Evolutionary conservation across 2,113 vertebrate genomes (phyloP).

Genomic region (Thamnaconus septentrionalis): DNA sequence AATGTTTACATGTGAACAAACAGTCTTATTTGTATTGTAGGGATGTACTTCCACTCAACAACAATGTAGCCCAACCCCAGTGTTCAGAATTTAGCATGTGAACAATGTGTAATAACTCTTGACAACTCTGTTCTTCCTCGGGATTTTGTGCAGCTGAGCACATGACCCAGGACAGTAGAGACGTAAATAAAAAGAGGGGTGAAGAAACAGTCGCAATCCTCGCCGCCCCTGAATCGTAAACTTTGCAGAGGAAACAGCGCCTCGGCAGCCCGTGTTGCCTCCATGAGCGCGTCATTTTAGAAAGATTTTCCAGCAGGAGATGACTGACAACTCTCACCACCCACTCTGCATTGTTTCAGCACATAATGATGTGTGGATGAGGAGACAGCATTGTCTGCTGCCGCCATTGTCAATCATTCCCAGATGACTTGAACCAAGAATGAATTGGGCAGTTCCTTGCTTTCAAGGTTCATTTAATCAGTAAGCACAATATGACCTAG

Average conservation of each 20-base stretch:
- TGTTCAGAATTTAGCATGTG: too few species aligned
- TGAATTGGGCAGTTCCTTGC: conserved; percentile 2
- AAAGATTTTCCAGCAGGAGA: conserved; percentile 27
- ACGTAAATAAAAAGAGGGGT: conserved; percentile 30
- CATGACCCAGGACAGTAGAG: conserved; percentile 21
- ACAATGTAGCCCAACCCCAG: too few species aligned
- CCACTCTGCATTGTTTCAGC: conserved; percentile 53
- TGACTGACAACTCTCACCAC: conserved; percentile 62
- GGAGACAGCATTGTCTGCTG: conserved; percentile 28
- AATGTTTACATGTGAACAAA: too few species aligned
- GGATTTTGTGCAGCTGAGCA: conserved; percentile 13
- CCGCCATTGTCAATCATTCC: conserved; percentile 51
- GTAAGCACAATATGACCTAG: too few species aligned
- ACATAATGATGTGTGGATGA: conserved; percentile 58
- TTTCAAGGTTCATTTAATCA: too few species aligned
- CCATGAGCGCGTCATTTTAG: conserved; percentile 40
- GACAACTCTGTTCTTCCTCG: too few species aligned
- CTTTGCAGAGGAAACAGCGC: conserved; percentile 10
- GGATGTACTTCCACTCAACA: too few species aligned
- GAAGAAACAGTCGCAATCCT: conserved; percentile 14
- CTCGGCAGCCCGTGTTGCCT: conserved; percentile 49
- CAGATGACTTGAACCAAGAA: conserved; percentile 38
- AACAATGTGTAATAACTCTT: too few species aligned
- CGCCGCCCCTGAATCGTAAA: conserved; percentile 31
- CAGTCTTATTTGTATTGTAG: too few species aligned